Evolutionary conservation across 2,113 vertebrate species (phyloP).

Genomic region (Formicarius rufipectus): DNA sequence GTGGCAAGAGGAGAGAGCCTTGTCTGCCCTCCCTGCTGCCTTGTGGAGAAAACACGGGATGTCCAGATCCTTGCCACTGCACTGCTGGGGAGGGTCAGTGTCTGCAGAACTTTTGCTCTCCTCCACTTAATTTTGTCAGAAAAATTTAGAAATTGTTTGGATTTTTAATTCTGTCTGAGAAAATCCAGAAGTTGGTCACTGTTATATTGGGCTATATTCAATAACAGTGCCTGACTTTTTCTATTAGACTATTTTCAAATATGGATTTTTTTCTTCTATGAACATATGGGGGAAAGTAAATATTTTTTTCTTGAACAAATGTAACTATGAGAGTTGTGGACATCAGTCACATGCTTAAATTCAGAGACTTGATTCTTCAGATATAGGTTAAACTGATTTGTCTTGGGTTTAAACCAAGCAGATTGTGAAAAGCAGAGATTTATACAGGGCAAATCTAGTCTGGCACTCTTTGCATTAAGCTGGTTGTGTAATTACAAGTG

Average conservation of each 20-base stretch:
- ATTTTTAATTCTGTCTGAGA: background rate
- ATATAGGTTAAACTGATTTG: background rate
- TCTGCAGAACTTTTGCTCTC: background rate
- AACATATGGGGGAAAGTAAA: background rate
- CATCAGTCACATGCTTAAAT: background rate
- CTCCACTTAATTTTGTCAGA: background rate
- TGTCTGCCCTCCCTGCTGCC: background rate
- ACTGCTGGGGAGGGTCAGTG: background rate
- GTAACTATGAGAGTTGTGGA: background rate
- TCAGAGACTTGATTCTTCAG: background rate
- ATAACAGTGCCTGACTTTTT: background rate
- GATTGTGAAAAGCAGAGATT: background rate
- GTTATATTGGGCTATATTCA: background rate
- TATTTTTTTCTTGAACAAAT: background rate
- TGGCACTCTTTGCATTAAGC: background rate
- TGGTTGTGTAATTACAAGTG: background rate
- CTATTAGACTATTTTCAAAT: background rate
- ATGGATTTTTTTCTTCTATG: background rate
- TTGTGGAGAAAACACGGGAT: accelerated
- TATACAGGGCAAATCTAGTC: background rate
- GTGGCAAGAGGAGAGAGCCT: background rate
- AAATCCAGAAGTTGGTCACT: background rate
- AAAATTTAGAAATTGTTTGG: background rate
- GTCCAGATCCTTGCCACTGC: background rate
- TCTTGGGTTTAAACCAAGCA: background rate